Evolutionary conservation across 2,797 vertebrate genomes (phyloP).

Genomic region (Lepus townsendii): DNA sequence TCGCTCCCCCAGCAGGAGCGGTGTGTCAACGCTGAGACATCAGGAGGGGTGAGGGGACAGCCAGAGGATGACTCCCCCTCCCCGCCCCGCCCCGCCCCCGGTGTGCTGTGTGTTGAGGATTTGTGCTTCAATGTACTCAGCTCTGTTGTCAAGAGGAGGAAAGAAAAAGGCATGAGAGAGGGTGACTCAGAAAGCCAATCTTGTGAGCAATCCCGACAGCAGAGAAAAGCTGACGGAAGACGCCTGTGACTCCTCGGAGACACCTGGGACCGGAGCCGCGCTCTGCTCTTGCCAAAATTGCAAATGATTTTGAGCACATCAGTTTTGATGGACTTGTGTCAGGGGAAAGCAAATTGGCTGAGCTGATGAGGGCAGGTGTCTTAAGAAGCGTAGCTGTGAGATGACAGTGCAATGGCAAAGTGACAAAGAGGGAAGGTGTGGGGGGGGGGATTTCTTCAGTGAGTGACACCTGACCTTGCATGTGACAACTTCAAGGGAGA

Average conservation of each 20-base stretch:
- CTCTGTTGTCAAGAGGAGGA: neutral
- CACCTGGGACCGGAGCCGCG: neutral
- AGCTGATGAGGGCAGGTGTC: too few species aligned
- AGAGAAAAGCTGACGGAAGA: slow-evolving; percentile 16
- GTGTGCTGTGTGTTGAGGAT: accelerated
- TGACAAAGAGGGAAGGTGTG: accelerated
- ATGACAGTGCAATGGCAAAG: neutral
- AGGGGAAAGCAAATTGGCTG: neutral
- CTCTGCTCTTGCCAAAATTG: neutral
- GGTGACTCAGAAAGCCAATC: slow-evolving; percentile 15
- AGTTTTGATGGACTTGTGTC: neutral
- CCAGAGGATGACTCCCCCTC: neutral
- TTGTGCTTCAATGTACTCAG: neutral
- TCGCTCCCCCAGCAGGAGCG: neutral
- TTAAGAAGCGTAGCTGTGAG: neutral
- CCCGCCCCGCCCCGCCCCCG: too few species aligned
- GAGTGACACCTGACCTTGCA: neutral
- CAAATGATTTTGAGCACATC: neutral
- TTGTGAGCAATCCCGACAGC: neutral
- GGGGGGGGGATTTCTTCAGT: neutral
- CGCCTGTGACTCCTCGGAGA: neutral
- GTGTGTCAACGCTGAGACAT: neutral
- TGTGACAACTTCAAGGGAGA: neutral
- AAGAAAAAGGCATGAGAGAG: neutral
- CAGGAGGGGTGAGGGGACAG: neutral